Evolutionary conservation across 2,888 invertebrate genomes (phyloP), one percentile per base, ranked within the genome.

Genomic region (Rambutsinella grinnellia): DNA sequence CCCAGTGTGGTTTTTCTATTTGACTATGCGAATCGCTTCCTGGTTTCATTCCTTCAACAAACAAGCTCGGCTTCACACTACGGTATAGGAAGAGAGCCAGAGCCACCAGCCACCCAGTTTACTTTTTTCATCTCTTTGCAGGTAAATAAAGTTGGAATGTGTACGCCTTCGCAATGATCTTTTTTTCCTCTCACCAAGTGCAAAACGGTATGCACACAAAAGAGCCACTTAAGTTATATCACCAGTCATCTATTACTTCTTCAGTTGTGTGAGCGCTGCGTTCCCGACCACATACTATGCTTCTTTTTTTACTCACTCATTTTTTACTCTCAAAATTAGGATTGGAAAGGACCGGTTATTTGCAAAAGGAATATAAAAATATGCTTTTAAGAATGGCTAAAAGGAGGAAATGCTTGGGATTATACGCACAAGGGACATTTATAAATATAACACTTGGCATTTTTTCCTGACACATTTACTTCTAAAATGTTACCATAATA

Each of bases 41-140:
- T 76, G 76, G 75, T 75, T 75, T 75, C 47, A 62, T 61, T 75
- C 62, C 66, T 66, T 68, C 62, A 49, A 49, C 56, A 68, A 67
- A 36, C 36, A 36, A 36, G 36, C 13, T 36, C n/a, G 8, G 13
- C 44, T 44, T 10, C 44, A 44, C 44, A 44, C 44, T 44, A 10
- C 44, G 44, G 13, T 49, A 49, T 49, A n/a, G 3, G 3, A 3
- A 49, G 5, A 49, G 6, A 17, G 19, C 49, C 19, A 5, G 44
- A 13, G 36, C 36, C 5, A 13, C 36, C 36, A 36, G 36, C 36
- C 36, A 36, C 36, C 36, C 36, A 36, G 36, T 36, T 49, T 17
- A 10, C n/a, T 5, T 19, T 17, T 49, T 19, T 49, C 49, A 10
- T 49, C 15, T 19, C 49, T 49, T 19, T 49, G 49, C 6, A 49